Conservation (phyloP, 2,888 invertebrate species). For the Drosophila greeni region DNA sequence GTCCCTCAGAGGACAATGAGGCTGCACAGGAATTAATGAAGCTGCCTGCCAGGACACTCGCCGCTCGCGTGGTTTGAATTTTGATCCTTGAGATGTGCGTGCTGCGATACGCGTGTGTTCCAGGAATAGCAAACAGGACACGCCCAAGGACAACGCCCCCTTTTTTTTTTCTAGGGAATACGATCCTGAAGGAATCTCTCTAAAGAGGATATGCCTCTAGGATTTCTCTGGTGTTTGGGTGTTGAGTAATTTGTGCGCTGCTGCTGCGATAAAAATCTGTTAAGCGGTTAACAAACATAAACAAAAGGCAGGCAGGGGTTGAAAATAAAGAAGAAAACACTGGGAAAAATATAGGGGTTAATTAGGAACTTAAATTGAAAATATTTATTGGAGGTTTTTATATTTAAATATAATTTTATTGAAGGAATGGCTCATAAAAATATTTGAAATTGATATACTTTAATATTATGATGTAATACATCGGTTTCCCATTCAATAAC, state of each 20-base stretch:
- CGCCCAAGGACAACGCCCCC: conserved; percentile 40
- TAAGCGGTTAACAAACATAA: conserved; percentile 68
- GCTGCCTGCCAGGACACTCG: conserved; percentile 33
- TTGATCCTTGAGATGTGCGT: conserved; percentile 57
- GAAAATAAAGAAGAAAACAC: conserved; percentile 6
- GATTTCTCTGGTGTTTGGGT: conserved; percentile 33
- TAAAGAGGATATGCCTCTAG: conserved; percentile 24
- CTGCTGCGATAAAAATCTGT: conserved; percentile 60
- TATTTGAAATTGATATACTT: too few species aligned
- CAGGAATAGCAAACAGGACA: conserved; percentile 51
- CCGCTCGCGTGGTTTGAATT: conserved; percentile 36
- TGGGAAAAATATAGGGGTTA: conserved; percentile 5
- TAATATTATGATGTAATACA: too few species aligned
- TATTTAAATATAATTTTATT: background rate
- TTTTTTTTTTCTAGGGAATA: conserved; percentile 42
- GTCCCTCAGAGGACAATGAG: conserved; percentile 24
- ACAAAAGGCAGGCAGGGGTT: conserved; percentile 52
- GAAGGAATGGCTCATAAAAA: background rate
- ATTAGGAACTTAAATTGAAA: background rate
- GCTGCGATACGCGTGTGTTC: conserved; percentile 70
- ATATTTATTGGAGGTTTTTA: too few species aligned
- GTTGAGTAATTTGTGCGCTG: conserved; percentile 69
- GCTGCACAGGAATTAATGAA: conserved; percentile 23
- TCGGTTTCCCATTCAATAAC: too few species aligned
- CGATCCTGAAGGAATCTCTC: conserved; percentile 41